Evolutionary conservation across 2,797 vertebrate species (phyloP).

Genomic region (Threskiornis aethiopicus): DNA sequence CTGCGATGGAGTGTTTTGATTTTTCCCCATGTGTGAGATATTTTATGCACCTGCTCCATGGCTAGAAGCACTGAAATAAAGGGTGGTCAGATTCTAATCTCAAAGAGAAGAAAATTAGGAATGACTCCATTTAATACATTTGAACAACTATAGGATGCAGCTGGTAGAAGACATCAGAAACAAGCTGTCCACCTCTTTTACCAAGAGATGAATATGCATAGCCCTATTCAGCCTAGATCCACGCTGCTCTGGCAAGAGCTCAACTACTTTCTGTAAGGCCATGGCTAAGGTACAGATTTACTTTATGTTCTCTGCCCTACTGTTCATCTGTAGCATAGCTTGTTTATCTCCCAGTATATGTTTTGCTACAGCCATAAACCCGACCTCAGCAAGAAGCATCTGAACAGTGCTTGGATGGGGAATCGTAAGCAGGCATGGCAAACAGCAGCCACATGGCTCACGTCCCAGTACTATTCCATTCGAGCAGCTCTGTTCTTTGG

Average conservation of each 20-base stretch:
- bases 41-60: background rate
- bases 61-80: background rate
- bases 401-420: background rate
- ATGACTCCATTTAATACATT: background rate
- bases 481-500: constrained; percentile 32
- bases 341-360: constrained; percentile 10
- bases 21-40: background rate
- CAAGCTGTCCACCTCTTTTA: background rate
- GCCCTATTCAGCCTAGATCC: background rate
- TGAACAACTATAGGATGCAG: background rate
- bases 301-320: background rate
- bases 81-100: background rate
- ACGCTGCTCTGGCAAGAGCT: background rate
- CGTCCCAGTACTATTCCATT: background rate
- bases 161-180: background rate
- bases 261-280: background rate
- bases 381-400: constrained; percentile 20
- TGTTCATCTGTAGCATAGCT: background rate
- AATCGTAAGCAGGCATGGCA: constrained; percentile 38
- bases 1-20: background rate
- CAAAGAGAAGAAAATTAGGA: background rate
- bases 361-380: constrained; percentile 21
- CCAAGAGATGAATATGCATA: background rate
- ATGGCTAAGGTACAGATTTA: background rate
- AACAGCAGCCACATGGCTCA: constrained; percentile 60